Conservation (phyloP, 2,888 invertebrate species). For the Tuberolachnus salignus region DNA sequence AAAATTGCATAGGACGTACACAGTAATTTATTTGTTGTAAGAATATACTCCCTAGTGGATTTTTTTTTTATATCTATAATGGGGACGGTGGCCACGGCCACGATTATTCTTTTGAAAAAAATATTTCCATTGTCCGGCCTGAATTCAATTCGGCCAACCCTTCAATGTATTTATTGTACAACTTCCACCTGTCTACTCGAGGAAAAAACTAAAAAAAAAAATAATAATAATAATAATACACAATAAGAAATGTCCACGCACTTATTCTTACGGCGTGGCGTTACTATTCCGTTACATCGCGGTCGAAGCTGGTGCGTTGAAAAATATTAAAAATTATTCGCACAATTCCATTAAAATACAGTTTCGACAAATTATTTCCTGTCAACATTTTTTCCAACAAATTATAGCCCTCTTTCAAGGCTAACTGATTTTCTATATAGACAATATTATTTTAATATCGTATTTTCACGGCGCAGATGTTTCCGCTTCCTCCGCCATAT, state of each 20-base stretch:
- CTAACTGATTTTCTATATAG: neutral
- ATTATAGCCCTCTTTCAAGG: too few relatives aligned
- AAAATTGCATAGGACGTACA: too few relatives aligned
- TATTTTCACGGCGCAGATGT: slow-evolving; percentile 18
- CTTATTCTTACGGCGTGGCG: neutral
- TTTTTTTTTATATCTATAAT: slow-evolving; percentile 36
- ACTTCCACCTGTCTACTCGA: slow-evolving; percentile 20
- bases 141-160: slow-evolving; percentile 18
- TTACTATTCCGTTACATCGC: too few relatives aligned
- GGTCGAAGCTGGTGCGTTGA: too few relatives aligned
- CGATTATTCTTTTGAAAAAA: slow-evolving; percentile 8
- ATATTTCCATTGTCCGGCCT: slow-evolving; percentile 12
- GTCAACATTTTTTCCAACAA: too few relatives aligned
- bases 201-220: neutral
- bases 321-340: too few relatives aligned
- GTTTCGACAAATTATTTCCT: too few relatives aligned
- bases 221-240: too few relatives aligned
- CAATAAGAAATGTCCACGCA: slow-evolving; percentile 24
- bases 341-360: too few relatives aligned
- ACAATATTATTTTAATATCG: neutral
- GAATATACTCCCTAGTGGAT: neutral
- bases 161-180: too few relatives aligned
- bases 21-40: too few relatives aligned
- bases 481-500: slow-evolving; percentile 4
- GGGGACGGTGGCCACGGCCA: slow-evolving; percentile 33